Evolutionary conservation across 2,113 vertebrate species (phyloP).

Genomic region (Phrynocephalus versicolor): DNA sequence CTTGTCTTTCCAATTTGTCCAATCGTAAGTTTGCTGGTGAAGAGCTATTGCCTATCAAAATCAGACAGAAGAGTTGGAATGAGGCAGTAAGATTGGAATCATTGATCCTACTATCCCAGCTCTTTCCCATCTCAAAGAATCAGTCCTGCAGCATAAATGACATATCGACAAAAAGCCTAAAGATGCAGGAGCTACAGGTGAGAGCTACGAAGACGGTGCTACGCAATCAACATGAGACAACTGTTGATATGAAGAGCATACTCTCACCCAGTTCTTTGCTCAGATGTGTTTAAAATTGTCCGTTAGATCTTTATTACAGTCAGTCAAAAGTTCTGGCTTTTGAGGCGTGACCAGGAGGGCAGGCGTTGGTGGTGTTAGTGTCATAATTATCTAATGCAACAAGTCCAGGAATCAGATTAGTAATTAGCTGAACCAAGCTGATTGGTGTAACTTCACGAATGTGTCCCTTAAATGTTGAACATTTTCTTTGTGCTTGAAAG

Average conservation of each 20-base stretch:
- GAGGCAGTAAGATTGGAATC: too few species aligned
- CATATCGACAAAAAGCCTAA: not conserved
- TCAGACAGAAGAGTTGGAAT: too few species aligned
- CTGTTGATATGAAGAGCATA: not conserved
- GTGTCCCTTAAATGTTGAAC: conserved; percentile 96
- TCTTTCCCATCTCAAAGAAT: too few species aligned
- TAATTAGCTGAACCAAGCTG: conserved; percentile 96
- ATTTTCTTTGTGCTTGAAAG: conserved; percentile 99
- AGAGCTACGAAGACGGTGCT: conserved; percentile 22
- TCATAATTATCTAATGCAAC: conserved; percentile 94
- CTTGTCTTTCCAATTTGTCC: too few species aligned
- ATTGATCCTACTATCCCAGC: too few species aligned
- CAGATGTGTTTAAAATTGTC: conserved; percentile 23
- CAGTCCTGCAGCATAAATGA: too few species aligned
- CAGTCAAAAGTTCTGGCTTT: conserved; percentile 78
- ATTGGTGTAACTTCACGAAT: conserved; percentile 91
- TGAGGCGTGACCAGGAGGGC: conserved; percentile 79
- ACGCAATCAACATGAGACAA: fast-evolving
- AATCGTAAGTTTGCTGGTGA: too few species aligned
- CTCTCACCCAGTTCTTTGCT: too few species aligned
- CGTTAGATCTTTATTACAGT: conserved; percentile 81
- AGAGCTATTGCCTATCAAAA: too few species aligned
- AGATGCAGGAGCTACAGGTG: not conserved
- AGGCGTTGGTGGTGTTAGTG: conserved; percentile 40
- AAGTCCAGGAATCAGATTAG: conserved; percentile 92